Conservation (phyloP, 2,888 invertebrate species). For the Lycocerus yunnanus region DNA sequence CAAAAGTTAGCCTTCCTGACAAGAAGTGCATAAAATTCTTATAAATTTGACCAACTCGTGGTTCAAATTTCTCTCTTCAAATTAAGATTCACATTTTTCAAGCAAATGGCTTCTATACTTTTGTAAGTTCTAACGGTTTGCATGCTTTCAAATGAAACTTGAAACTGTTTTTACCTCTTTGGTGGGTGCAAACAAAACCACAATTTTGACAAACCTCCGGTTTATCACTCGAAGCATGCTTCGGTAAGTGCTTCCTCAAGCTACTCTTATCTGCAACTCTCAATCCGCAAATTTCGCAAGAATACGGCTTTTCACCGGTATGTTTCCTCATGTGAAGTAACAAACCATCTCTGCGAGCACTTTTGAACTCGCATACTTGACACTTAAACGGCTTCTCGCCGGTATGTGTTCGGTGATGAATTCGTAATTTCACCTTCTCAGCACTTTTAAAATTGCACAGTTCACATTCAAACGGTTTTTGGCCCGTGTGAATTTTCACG, state of each 20-base stretch:
- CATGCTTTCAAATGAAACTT: not conserved
- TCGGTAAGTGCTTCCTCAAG: not conserved
- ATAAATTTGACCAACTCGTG: not conserved
- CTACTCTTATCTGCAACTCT: not conserved
- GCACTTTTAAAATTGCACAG: not conserved
- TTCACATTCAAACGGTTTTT: not conserved
- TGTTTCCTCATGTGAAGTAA: not conserved
- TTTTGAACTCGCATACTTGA: not conserved
- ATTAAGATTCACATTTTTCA: not conserved
- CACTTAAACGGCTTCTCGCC: not conserved
- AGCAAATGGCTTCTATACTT: not conserved
- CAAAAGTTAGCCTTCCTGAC: not conserved
- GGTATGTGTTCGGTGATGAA: not conserved
- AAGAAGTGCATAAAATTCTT: not conserved
- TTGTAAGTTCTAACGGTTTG: not conserved
- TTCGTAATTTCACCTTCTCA: not conserved
- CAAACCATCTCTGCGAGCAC: not conserved
- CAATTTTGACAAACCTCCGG: not conserved
- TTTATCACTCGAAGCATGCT: not conserved
- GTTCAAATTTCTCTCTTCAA: not conserved
- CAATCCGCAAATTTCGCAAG: not conserved
- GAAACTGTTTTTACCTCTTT: not conserved
- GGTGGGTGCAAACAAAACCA: not conserved
- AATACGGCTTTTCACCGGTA: not conserved
- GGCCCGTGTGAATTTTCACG: not conserved